A percentile compares a stretch with the other conserved stretches of the same genome.
Evolutionary conservation across 35 echinoderm and acorn worm genomes (phyloP).

Genomic region (Eucidaris tribuloides): DNA sequence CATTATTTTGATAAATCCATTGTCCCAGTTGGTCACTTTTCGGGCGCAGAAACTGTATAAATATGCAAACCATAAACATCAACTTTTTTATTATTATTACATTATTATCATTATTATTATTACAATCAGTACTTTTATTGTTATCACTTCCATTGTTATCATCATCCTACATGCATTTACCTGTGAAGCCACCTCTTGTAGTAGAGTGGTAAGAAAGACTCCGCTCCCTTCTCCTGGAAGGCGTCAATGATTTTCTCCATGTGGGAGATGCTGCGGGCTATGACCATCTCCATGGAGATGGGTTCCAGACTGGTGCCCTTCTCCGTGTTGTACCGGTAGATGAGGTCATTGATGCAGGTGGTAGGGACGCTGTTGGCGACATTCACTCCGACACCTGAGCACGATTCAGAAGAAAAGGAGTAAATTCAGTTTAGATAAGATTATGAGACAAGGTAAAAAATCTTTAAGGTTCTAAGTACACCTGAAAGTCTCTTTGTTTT

Average conservation of each 20-base stretch:
- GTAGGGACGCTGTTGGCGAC: constrained; percentile 91
- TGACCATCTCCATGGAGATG: constrained; percentile 70
- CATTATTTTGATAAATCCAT: no score
- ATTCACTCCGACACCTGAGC: constrained; percentile 80
- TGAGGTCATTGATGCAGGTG: constrained; percentile 87
- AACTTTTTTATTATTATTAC: no score
- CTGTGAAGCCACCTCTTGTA: constrained; percentile 92
- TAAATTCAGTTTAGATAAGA: no score
- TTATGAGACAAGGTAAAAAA: no score
- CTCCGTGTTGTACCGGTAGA: constrained; percentile 60
- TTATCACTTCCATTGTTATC: neutral
- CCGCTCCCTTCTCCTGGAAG: constrained; percentile 70
- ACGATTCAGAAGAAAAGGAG: no score
- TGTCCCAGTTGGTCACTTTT: no score
- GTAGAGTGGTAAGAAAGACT: constrained; percentile 62
- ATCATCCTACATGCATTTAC: constrained; percentile 16
- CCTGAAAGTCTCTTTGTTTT: no score
- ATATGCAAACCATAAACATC: no score
- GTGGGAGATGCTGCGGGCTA: constrained; percentile 68
- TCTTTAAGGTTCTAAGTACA: no score
- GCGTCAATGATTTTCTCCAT: constrained; percentile 73
- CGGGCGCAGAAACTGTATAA: no score
- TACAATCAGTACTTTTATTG: no score
- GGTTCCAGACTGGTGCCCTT: constrained; percentile 43
- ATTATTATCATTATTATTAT: no score